These are phyloP conservation scores for Panulirus ornatus DNA, from an alignment of 1,140 invertebrate species.

Conservation along the genomic window DNA sequence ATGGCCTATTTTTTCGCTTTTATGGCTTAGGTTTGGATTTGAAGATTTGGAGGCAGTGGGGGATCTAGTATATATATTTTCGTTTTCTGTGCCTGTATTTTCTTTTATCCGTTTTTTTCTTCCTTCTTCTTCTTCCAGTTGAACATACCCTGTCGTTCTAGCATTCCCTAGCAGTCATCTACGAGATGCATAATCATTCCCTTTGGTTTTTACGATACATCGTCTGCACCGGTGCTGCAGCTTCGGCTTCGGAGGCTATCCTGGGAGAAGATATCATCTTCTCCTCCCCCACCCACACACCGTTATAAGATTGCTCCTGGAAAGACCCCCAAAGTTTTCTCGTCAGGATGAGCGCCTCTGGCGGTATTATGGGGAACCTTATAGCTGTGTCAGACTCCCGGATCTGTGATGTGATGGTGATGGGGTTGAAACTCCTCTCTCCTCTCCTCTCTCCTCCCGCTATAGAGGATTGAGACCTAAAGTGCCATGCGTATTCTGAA, in stretches of 20 bases:
- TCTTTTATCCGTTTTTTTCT: background rate
- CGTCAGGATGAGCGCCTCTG: slow-evolving; percentile 8
- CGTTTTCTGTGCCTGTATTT: no score
- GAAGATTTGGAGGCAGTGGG: slow-evolving; percentile 10
- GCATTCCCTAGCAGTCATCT: no score
- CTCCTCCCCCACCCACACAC: background rate
- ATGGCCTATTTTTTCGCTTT: slow-evolving; percentile 39
- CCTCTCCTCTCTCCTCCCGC: slow-evolving; percentile 6
- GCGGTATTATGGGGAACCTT: slow-evolving; percentile 2
- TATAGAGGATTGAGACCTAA: background rate
- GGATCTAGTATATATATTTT: no score
- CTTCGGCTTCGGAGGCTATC: no score
- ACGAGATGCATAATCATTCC: no score
- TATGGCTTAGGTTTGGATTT: slow-evolving; percentile 51
- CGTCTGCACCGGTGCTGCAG: no score
- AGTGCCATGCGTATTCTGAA: background rate
- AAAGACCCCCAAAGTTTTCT: background rate
- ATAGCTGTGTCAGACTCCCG: background rate
- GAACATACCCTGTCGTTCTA: no score
- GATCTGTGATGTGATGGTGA: background rate
- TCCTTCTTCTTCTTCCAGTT: background rate
- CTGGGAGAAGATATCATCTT: no score
- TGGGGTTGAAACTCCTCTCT: no score
- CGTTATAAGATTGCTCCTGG: background rate
- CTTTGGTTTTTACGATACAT: no score